phyloP scores from a whole-genome alignment of 2,888 invertebrate species.

The Philopedon plagiatum region DNA sequence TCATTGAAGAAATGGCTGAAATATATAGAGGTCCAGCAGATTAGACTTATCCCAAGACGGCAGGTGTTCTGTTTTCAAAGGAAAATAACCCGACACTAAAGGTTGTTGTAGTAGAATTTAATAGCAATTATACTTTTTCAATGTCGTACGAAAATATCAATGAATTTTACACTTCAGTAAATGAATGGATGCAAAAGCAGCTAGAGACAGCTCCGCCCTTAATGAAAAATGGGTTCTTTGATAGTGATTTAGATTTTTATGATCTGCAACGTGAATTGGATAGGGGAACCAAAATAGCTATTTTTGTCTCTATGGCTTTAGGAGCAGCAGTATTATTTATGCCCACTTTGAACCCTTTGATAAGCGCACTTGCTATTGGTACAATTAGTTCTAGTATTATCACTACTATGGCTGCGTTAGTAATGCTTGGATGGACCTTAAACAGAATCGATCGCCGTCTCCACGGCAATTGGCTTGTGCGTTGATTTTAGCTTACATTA shows the following conservation, averaged over 20 bases:
- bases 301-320: slow-evolving; percentile 84
- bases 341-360: slow-evolving; percentile 86
- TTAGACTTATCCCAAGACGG: slow-evolving; percentile 81
- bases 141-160: slow-evolving; percentile 86
- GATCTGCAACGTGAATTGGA: slow-evolving; percentile 91
- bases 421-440: slow-evolving; percentile 89
- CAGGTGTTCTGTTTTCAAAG: slow-evolving; percentile 86
- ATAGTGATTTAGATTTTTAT: slow-evolving; percentile 90
- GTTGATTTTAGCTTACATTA: slow-evolving; percentile 96
- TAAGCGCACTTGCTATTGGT: slow-evolving; percentile 86
- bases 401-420: slow-evolving; percentile 84
- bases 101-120: slow-evolving; percentile 90
- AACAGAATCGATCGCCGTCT: slow-evolving; percentile 94
- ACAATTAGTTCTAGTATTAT: slow-evolving; percentile 90
- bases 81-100: slow-evolving; percentile 73
- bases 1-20: slow-evolving; percentile 83
- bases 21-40: slow-evolving; percentile 83
- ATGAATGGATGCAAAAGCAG: slow-evolving; percentile 83
- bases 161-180: slow-evolving; percentile 81
- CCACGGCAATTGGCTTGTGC: slow-evolving; percentile 93
- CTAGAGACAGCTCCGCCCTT: slow-evolving; percentile 81
- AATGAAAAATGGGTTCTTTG: slow-evolving; percentile 90
- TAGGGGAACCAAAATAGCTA: slow-evolving; percentile 86
- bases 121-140: slow-evolving; percentile 86
- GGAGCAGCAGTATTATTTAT: slow-evolving; percentile 86